Conservation (phyloP, 1,140 invertebrate species). For the Drosophila takahashii region DNA sequence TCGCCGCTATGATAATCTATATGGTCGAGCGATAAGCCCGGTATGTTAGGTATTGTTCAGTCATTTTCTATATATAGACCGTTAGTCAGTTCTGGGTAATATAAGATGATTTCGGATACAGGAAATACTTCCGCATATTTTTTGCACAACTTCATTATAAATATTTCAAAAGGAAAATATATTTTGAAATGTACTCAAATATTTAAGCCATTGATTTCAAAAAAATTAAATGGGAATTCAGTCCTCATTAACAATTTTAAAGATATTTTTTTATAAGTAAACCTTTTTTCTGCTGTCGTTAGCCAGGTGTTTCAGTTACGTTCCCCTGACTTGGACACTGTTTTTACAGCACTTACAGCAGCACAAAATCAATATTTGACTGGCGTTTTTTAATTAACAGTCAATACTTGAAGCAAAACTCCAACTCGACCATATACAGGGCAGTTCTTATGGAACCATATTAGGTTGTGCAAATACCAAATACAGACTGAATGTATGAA, state of each 20-base stretch:
- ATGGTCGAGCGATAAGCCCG: constrained; percentile 25
- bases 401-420: constrained; percentile 49
- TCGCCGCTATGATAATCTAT: constrained; percentile 34
- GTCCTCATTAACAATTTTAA: too few species aligned
- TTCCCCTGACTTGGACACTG: constrained; percentile 10
- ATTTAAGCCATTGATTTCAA: too few species aligned
- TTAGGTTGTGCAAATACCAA: constrained; percentile 43
- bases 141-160: neutral
- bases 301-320: constrained; percentile 37
- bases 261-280: neutral
- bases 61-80: constrained; percentile 23
- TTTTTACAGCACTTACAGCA: constrained; percentile 52
- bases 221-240: too few species aligned
- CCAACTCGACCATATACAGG: neutral
- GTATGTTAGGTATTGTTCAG: constrained; percentile 17
- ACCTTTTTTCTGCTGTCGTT: neutral
- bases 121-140: constrained; percentile 14
- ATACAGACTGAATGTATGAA: constrained; percentile 14
- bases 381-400: constrained; percentile 60
- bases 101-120: neutral
- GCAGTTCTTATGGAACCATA: constrained; percentile 50
- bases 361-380: constrained; percentile 55
- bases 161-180: neutral
- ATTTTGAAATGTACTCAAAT: neutral
- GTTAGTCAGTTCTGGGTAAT: constrained; percentile 2